A percentile compares a stretch with the other conserved stretches of the same genome.
Evolutionary conservation across 2,797 vertebrate genomes (phyloP).

Genomic region (Arnoldichthys spilopterus): DNA sequence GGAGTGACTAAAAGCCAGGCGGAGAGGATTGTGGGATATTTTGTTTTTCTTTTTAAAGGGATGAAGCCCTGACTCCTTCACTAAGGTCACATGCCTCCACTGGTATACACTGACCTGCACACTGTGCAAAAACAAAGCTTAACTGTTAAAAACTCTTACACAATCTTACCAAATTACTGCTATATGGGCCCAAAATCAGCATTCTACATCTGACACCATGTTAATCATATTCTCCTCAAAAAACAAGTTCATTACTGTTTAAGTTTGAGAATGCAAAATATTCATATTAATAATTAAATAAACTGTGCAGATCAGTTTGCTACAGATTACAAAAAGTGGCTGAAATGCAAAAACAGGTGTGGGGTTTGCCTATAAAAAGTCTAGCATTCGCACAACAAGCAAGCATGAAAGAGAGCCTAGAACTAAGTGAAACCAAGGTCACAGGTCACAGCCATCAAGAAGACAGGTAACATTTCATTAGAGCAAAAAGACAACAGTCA

Average conservation of each 20-base stretch:
- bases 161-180: neutral
- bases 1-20: slow-evolving; percentile 65
- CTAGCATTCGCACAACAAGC: slow-evolving; percentile 14
- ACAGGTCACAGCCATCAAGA: slow-evolving; percentile 41
- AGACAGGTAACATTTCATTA: slow-evolving; percentile 35
- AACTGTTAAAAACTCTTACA: neutral
- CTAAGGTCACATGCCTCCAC: slow-evolving; percentile 10
- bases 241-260: slow-evolving; percentile 2
- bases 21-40: slow-evolving; percentile 65
- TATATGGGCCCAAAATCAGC: neutral
- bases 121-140: neutral
- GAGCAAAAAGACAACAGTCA: neutral
- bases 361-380: slow-evolving; percentile 25
- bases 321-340: neutral
- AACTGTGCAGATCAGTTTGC: slow-evolving; percentile 48
- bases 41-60: slow-evolving; percentile 22
- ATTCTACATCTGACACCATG: neutral
- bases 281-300: neutral
- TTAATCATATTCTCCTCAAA: neutral
- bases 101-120: slow-evolving; percentile 44
- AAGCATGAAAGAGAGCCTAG: slow-evolving; percentile 35
- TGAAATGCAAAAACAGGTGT: neutral
- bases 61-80: slow-evolving; percentile 40
- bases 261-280: neutral
- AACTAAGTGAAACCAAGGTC: slow-evolving; percentile 43